A percentile compares a stretch with the other conserved stretches of the same genome.
Evolutionary conservation across 2,797 vertebrate species (phyloP).

Genomic region (Numenius phaeopus): DNA sequence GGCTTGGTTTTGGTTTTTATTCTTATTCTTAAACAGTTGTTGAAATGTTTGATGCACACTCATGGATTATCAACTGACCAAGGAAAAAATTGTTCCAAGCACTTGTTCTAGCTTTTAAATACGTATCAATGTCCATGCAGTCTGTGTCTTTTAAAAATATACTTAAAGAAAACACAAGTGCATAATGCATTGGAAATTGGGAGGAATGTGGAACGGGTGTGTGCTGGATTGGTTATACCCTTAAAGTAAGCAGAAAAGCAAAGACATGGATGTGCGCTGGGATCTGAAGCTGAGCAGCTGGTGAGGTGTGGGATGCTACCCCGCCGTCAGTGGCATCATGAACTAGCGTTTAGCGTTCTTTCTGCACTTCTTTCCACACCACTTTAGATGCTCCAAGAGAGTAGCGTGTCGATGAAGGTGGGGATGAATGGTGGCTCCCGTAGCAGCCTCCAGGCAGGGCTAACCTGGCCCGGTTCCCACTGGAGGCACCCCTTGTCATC

Average conservation of each 20-base stretch:
- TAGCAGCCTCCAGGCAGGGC: neutral
- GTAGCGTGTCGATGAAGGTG: neutral
- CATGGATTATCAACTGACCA: neutral
- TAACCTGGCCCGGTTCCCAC: neutral
- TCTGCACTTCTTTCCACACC: neutral
- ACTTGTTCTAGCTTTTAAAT: neutral
- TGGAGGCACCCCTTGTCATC: neutral
- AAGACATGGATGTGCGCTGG: accelerated
- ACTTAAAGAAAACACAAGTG: neutral
- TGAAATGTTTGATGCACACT: neutral
- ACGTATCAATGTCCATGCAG: neutral
- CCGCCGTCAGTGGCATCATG: accelerated
- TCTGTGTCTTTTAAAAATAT: neutral
- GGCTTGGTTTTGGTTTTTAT: neutral
- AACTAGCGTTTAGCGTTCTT: neutral
- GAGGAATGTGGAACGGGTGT: neutral
- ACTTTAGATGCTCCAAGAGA: neutral
- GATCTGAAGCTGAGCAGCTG: neutral
- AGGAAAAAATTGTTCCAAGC: neutral
- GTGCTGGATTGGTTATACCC: neutral
- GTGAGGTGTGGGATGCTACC: neutral
- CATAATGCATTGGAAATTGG: neutral
- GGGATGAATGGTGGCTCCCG: neutral
- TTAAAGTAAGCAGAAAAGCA: neutral
- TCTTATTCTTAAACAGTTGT: neutral